Base-by-base conservation (phyloP, 2,888 invertebrate species). In the Agonopterix alstromeriana region DNA sequence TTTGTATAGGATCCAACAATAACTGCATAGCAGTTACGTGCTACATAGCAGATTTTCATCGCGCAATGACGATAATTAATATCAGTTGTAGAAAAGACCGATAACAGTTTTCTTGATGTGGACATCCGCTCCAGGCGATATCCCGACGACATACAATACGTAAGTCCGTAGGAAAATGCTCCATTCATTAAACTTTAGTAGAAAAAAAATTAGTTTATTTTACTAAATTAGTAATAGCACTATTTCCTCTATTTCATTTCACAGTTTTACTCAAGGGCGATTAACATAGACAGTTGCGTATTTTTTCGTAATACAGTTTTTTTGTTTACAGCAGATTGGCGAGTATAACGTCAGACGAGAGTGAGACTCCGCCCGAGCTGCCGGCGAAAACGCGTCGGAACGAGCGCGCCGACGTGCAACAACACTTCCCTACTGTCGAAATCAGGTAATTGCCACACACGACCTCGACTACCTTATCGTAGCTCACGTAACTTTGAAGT, bases 361-460 rank as follows among this genome's bases (percentile, higher is more conserved):
- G 73, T 59, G 86, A 85, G 70, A 79, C 85, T 53, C 92, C 92
- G 61, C 92, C 92, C n/a, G 91, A 91, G 63, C 75, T 92, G 71
- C 92, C 92, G 43, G 90, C 85, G 48, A 91, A 92, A 82, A 90
- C 88, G 56, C 73, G 88, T 17, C 82, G 84, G 54, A 81, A 77
- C 69, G 73, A 77, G 63, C 90, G 84, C 63, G 81, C 74, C 48
- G 90, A 74, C 70, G 84, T 86, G 47, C 87, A 87, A 46, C 88
- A 86, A 57, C 79, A 77, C 67, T 84, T 85, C 71, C 85, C 84
- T 48, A 78, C 72, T 54, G 83, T 85, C 46, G 84, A 85, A 65
- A 84, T 85, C 63, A 81, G 85, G 85, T 84, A 53, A 65, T 52
- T 53, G 43, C 14, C 38, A 27, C 40, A 44, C 11, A 11, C 35